Evolutionary conservation across 1,140 invertebrate genomes (phyloP).

Genomic region (Drosophila elegans): DNA sequence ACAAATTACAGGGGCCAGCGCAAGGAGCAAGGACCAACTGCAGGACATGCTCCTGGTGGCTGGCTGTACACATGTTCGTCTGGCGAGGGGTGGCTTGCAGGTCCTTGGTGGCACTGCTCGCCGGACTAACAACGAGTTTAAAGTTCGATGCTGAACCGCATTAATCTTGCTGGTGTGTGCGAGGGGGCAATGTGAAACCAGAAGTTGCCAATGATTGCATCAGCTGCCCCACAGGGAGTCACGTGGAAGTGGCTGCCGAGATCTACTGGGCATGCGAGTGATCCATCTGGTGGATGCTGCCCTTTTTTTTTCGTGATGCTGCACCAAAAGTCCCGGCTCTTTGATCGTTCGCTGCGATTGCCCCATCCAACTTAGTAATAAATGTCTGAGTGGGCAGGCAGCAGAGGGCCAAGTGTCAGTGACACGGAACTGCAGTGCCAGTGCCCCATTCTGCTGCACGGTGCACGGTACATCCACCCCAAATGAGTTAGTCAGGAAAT

Average conservation of each 20-base stretch:
- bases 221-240: conserved; percentile 19
- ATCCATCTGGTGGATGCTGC: conserved; percentile 14
- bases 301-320: neutral
- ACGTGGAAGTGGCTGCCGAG: conserved; percentile 7
- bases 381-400: conserved; percentile 61
- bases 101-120: conserved; percentile 29
- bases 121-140: conserved; percentile 69
- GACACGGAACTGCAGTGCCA: conserved; percentile 50
- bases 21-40: conserved; percentile 23
- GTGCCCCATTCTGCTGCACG: neutral
- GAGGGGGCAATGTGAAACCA: conserved; percentile 45
- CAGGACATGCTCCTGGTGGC: conserved; percentile 60
- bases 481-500: conserved; percentile 83
- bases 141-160: conserved; percentile 64
- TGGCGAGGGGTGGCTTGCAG: neutral
- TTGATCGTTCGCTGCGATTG: conserved; percentile 31
- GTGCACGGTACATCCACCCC: conserved; percentile 30
- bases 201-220: conserved; percentile 52
- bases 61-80: conserved; percentile 46
- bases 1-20: conserved; percentile 64
- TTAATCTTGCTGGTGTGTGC: conserved; percentile 50
- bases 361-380: conserved; percentile 71
- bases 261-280: conserved; percentile 17
- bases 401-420: conserved; percentile 59
- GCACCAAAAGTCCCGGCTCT: neutral